Percentiles rank a stretch among this genome's conserved stretches.
phyloP scores from a whole-genome alignment of 2,113 vertebrate genomes.

The Eulemur macaco region DNA sequence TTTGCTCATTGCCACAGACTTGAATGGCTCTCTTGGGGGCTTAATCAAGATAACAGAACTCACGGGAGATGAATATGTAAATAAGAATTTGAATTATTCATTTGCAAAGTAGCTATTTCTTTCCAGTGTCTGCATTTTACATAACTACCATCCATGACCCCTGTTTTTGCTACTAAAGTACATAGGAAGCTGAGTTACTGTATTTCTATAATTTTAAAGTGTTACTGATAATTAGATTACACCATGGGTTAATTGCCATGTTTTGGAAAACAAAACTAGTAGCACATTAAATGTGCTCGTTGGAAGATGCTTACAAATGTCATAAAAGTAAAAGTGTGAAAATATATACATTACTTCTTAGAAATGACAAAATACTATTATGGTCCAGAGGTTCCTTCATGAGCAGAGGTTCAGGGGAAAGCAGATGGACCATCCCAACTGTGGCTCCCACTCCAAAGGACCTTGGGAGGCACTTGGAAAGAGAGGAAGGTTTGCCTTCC shows the following conservation, averaged over 20 bases:
- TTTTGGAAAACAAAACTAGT: neutral
- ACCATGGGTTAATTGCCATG: neutral
- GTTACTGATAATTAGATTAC: neutral
- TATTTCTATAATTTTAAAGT: constrained; percentile 5
- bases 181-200: neutral
- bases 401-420: neutral
- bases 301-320: neutral
- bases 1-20: neutral
- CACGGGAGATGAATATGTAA: neutral
- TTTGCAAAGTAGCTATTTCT: neutral
- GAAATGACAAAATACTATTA: neutral
- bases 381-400: too few species aligned
- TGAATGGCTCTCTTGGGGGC: neutral
- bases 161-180: neutral
- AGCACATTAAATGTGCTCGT: neutral
- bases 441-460: neutral
- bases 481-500: neutral
- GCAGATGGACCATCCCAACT: neutral
- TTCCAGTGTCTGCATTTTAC: constrained; percentile 9
- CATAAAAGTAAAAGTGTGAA: neutral
- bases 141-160: neutral
- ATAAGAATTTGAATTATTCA: constrained; percentile 45
- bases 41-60: constrained; percentile 26
- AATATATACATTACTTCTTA: neutral
- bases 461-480: neutral